Percentiles rank a stretch among this genome's conserved stretches.
Conservation (phyloP, 1,140 invertebrate species). For the Venustaconcha ellipsiformis region DNA sequence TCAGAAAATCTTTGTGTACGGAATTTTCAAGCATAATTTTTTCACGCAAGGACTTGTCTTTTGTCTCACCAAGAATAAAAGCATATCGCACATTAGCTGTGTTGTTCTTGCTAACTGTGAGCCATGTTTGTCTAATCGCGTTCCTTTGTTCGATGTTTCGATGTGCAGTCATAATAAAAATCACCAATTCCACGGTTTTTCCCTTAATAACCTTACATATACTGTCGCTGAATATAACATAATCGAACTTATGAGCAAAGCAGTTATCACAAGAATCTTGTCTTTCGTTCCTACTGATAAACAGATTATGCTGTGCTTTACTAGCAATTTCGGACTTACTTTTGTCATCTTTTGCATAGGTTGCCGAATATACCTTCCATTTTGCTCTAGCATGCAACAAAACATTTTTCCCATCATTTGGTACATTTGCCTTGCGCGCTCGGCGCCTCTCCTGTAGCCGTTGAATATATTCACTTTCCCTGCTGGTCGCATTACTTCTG, state of each 20-base stretch:
- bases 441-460: no score
- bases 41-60: constrained; percentile 3
- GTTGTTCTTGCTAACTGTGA: constrained; percentile 11
- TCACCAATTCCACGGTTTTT: constrained; percentile 13
- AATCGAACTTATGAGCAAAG: constrained; percentile 1
- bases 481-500: no score
- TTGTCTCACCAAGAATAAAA: constrained; percentile 31
- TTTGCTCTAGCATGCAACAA: no score
- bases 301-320: no score
- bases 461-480: no score
- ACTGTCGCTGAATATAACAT: background rate
- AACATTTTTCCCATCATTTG: no score
- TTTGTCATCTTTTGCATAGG: no score
- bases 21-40: constrained; percentile 26
- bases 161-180: constrained; percentile 24
- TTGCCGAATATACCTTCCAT: no score
- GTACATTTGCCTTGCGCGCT: no score
- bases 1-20: constrained; percentile 38
- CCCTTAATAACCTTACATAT: background rate
- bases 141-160: constrained; percentile 9
- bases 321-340: no score
- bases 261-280: constrained; percentile 3
- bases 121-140: constrained; percentile 24
- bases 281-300: background rate
- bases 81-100: constrained; percentile 17